These are phyloP conservation scores for Pseudeuparius sepicola DNA, from an alignment of 2,888 invertebrate species.

Conservation along the genomic window DNA sequence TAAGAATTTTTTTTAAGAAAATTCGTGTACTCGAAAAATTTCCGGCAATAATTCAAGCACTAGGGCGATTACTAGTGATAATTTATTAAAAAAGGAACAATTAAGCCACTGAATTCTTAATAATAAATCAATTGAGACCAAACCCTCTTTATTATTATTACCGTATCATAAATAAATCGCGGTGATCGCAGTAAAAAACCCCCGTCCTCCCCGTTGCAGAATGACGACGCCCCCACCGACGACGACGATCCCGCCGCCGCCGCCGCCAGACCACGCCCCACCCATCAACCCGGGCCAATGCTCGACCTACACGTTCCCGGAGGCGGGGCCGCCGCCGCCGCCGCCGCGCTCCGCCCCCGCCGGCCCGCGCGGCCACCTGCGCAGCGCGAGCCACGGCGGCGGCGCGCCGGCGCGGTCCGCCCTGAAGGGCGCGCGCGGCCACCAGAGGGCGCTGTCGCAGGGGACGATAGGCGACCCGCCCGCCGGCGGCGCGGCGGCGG, in stretches of 20 bases:
- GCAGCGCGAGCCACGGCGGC: conserved; percentile 81
- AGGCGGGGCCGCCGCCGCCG: conserved; percentile 25
- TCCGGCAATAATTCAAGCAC: too few relatives aligned
- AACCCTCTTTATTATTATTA: too few relatives aligned
- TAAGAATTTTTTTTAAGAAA: too few relatives aligned
- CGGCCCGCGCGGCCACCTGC: conserved; percentile 52
- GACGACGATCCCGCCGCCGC: conserved; percentile 12
- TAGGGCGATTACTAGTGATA: too few relatives aligned
- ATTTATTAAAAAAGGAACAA: too few relatives aligned
- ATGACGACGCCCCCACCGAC: not conserved
- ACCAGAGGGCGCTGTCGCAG: conserved; percentile 70
- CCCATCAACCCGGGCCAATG: conserved; percentile 90
- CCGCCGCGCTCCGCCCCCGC: conserved; percentile 12
- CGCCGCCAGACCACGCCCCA: conserved; percentile 86
- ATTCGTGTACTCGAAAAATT: too few relatives aligned
- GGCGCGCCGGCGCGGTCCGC: conserved; percentile 50
- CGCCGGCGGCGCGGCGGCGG: conserved; percentile 24
- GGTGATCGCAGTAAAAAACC: too few relatives aligned
- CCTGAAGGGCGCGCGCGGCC: conserved; percentile 50
- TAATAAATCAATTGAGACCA: too few relatives aligned
- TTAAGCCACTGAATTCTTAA: too few relatives aligned
- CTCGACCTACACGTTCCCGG: conserved; percentile 39
- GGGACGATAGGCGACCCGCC: conserved; percentile 64
- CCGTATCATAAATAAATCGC: too few relatives aligned
- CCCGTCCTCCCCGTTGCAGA: too few relatives aligned